Percentiles rank a stretch among this genome's conserved stretches.
These are phyloP conservation scores for Onychostruthus taczanowskii DNA, from an alignment of 2,113 vertebrate genomes.

Conservation along the genomic window DNA sequence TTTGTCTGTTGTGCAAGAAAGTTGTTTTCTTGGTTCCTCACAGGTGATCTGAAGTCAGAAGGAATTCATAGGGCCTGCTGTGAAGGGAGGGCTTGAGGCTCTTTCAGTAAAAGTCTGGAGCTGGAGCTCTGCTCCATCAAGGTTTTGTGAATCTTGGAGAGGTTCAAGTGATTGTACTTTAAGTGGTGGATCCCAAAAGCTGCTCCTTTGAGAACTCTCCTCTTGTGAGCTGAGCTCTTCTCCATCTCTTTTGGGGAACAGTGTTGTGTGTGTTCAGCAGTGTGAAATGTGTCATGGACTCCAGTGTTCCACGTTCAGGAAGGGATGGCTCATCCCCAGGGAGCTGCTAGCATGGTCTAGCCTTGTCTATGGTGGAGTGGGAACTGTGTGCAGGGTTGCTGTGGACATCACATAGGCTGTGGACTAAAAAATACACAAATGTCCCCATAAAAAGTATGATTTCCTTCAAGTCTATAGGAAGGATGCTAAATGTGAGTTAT, in stretches of 20 bases:
- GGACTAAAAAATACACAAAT: not conserved
- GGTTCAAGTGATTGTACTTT: not conserved
- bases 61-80: not conserved
- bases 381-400: not conserved
- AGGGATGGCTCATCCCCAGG: not conserved
- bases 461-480: not conserved
- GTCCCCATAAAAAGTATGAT: not conserved
- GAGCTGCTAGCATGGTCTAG: not conserved
- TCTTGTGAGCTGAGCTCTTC: not conserved
- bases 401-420: not conserved
- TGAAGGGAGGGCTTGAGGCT: not conserved
- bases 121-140: not conserved
- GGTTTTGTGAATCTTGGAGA: not conserved
- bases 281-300: fast-evolving
- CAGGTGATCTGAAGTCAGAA: not conserved
- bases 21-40: not conserved
- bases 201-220: not conserved
- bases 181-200: not conserved
- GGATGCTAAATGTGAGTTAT: not conserved
- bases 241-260: fast-evolving
- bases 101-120: not conserved
- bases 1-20: not conserved
- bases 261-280: fast-evolving
- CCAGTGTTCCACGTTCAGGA: fast-evolving
- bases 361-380: too few species aligned